These are phyloP conservation scores for Chelonus formosanus DNA, from an alignment of 2,888 invertebrate genomes.

Conservation along the genomic window DNA sequence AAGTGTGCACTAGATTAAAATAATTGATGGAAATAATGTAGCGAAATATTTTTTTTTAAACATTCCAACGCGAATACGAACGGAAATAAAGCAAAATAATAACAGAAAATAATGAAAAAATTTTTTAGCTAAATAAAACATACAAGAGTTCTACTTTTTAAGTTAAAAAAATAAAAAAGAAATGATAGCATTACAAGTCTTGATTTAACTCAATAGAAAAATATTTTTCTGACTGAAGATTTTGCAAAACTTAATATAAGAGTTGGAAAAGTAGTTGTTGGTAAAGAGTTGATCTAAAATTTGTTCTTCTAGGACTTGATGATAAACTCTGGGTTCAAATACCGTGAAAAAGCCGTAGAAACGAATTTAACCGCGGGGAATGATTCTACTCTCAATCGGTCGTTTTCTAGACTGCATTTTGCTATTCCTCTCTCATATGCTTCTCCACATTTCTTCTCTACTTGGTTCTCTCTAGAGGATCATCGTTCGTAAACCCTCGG, in stretches of 20 bases:
- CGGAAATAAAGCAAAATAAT: too few species aligned
- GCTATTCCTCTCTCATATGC: conserved; percentile 17
- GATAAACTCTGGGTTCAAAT: conserved; percentile 29
- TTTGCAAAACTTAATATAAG: conserved; percentile 46
- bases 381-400: conserved; percentile 36
- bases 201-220: too few species aligned
- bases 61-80: too few species aligned
- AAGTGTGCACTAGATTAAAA: conserved; percentile 33
- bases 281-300: conserved; percentile 1
- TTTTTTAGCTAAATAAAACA: too few species aligned
- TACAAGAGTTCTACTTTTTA: too few species aligned
- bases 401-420: background rate
- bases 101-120: too few species aligned
- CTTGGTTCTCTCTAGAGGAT: conserved; percentile 44
- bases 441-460: conserved; percentile 29
- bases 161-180: too few species aligned
- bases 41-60: too few species aligned
- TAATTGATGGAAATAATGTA: conserved; percentile 37
- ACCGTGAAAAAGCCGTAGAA: conserved; percentile 27
- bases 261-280: conserved; percentile 28
- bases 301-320: conserved; percentile 1
- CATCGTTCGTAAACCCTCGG: conserved; percentile 45
- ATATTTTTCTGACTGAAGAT: conserved; percentile 22
- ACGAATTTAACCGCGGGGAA: conserved; percentile 40
- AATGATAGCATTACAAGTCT: too few species aligned